Evolutionary conservation across 2,888 invertebrate genomes (phyloP).

Genomic region (Anarsia innoxiella): DNA sequence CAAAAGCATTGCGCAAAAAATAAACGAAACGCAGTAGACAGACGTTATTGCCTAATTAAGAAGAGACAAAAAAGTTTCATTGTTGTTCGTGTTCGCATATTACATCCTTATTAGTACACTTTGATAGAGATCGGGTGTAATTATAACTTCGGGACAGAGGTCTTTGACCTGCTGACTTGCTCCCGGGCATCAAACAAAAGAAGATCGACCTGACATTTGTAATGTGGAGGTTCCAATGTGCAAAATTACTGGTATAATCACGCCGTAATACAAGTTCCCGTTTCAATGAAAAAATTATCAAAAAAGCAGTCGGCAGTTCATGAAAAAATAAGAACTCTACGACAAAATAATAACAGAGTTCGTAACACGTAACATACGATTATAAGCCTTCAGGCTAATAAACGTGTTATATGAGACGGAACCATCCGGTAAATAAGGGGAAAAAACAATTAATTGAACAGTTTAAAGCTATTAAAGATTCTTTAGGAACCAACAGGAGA

Average conservation of each 20-base stretch:
- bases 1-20: too few species aligned
- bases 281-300: background rate
- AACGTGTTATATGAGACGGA: conserved; percentile 12
- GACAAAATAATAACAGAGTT: background rate
- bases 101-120: conserved; percentile 49
- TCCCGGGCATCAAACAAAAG: conserved; percentile 1
- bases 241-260: conserved; percentile 1
- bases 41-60: conserved; percentile 34
- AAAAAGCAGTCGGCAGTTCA: too few species aligned
- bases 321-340: too few species aligned
- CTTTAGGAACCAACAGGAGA: too few species aligned
- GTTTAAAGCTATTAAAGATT: too few species aligned
- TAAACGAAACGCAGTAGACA: background rate
- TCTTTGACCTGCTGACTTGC: conserved; percentile 30
- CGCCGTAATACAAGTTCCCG: background rate
- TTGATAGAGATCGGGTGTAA: conserved; percentile 55
- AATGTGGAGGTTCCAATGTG: background rate
- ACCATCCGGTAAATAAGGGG: conserved; percentile 16
- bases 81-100: conserved; percentile 25
- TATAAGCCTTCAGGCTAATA: conserved; percentile 6
- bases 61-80: conserved; percentile 32
- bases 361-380: conserved; percentile 9
- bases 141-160: conserved; percentile 48
- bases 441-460: too few species aligned
- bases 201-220: background rate